Evolutionary conservation across 2,113 vertebrate genomes (phyloP).

Genomic region (Rostratula benghalensis): DNA sequence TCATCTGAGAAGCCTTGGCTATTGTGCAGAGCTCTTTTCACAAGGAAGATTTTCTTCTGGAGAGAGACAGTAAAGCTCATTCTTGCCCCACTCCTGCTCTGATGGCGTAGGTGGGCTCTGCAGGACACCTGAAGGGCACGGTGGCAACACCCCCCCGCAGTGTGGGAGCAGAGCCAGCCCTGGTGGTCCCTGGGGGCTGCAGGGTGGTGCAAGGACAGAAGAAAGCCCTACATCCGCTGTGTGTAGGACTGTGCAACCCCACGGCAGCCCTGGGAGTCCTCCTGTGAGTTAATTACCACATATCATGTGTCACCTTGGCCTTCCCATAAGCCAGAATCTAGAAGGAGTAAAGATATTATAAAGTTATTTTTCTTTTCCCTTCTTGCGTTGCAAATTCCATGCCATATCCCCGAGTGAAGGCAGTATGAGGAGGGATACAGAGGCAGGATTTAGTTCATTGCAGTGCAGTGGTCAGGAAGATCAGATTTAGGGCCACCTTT

Average conservation of each 20-base stretch:
- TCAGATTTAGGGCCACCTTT: neutral
- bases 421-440: neutral
- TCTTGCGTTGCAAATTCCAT: neutral
- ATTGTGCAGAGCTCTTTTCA: neutral
- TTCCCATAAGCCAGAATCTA: neutral
- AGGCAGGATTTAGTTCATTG: neutral
- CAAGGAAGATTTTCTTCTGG: neutral
- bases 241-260: neutral
- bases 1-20: constrained; percentile 45
- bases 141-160: neutral
- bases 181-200: neutral
- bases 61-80: neutral
- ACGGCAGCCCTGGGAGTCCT: neutral
- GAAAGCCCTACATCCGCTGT: neutral
- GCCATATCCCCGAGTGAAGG: neutral
- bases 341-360: neutral
- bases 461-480: neutral
- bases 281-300: neutral
- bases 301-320: neutral
- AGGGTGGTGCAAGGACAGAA: neutral
- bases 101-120: neutral
- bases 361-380: neutral
- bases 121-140: neutral
- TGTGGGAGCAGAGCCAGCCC: neutral
- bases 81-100: fast-evolving